phyloP scores from a whole-genome alignment of 2,888 invertebrate genomes.

The Spisula solida region DNA sequence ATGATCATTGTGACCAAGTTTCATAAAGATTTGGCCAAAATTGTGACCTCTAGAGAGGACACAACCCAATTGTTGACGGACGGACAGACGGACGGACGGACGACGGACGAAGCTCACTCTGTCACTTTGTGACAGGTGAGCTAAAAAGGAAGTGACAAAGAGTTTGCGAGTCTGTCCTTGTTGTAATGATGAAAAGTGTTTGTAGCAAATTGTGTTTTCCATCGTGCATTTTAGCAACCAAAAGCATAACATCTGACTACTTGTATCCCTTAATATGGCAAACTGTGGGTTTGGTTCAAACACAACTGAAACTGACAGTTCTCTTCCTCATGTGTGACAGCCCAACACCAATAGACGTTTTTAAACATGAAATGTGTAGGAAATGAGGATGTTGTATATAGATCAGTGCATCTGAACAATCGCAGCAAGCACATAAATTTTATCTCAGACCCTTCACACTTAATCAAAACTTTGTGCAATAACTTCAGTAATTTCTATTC shows the following conservation, averaged over 20 bases:
- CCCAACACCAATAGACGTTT: background rate
- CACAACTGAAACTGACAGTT: background rate
- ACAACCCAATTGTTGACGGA: no score
- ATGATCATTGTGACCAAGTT: no score
- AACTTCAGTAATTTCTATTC: constrained; percentile 68
- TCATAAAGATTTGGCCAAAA: no score
- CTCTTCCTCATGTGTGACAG: background rate
- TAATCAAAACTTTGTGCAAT: constrained; percentile 67
- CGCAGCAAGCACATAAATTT: constrained; percentile 46
- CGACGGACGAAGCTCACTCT: no score
- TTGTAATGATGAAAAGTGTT: background rate
- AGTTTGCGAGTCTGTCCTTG: constrained; percentile 42
- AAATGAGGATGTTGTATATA: constrained; percentile 1
- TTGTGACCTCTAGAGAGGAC: no score
- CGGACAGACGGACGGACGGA: no score
- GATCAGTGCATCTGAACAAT: constrained; percentile 11
- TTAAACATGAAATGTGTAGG: background rate
- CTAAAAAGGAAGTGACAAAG: constrained; percentile 31
- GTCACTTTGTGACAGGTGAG: no score
- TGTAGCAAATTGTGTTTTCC: background rate
- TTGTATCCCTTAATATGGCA: background rate
- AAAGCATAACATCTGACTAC: background rate
- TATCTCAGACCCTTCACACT: constrained; percentile 67
- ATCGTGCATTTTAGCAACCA: background rate
- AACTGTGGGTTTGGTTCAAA: background rate